Conservation (phyloP, 2,797 vertebrate species). For the Graptemys geographica region DNA sequence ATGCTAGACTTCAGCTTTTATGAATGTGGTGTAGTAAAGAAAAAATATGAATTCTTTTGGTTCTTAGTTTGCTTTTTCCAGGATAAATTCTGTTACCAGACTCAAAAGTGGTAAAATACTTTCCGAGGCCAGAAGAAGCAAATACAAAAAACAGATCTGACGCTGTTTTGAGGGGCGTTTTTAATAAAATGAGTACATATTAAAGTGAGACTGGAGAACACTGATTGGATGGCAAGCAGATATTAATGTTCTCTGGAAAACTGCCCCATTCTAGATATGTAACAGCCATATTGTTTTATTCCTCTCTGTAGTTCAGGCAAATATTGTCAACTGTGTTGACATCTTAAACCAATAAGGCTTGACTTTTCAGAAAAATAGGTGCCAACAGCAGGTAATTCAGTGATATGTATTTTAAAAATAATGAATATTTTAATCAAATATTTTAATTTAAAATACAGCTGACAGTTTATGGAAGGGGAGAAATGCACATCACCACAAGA, state of each 20-base stretch:
- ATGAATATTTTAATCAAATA: not conserved
- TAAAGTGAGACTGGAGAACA: constrained; percentile 33
- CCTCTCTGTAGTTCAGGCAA: not conserved
- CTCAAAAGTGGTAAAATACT: not conserved
- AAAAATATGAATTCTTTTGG: not conserved
- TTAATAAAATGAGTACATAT: not conserved
- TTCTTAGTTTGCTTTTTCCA: constrained; percentile 27
- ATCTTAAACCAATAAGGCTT: not conserved
- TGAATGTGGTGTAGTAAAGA: accelerated
- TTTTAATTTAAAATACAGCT: too few species aligned
- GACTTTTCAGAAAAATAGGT: not conserved
- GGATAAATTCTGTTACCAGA: constrained; percentile 12
- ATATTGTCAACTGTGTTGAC: not conserved
- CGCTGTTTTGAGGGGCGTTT: constrained; percentile 6
- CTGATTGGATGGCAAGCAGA: not conserved
- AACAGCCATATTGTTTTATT: not conserved
- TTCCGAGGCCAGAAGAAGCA: not conserved
- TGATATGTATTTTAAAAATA: not conserved
- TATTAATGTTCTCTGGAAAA: not conserved
- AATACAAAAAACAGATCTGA: not conserved
- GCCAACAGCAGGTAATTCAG: not conserved
- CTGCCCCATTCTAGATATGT: not conserved
- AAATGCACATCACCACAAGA: not conserved
- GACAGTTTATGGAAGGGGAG: not conserved
- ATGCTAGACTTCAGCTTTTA: not conserved